Evolutionary conservation across 1,140 invertebrate genomes (phyloP), one percentile per base, ranked within the genome.

Genomic region (Drosophila rufa): DNA sequence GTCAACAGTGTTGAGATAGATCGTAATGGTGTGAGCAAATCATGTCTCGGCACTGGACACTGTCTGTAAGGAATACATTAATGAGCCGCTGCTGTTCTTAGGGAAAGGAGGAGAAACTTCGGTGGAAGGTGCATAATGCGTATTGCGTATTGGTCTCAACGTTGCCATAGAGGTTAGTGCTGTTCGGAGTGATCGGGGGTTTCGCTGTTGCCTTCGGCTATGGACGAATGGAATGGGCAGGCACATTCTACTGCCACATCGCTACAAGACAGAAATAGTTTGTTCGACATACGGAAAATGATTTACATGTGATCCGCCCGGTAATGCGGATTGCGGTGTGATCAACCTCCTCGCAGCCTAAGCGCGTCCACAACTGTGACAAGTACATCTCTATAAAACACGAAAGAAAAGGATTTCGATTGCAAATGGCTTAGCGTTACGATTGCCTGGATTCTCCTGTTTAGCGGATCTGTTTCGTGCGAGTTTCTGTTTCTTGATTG

Each of bases 301-400:
- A 84, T 71, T 89, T 79, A 87, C 68, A 67, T 84, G 58, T 25
- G 19, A 45, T 38, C 55, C 59, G 33, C 8, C 36, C 25, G 42
- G 14, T n/a, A 19, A 22, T 11, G 27, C 12, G 25, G 11, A 15
- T 19, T 30, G 36, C 8, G 7, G 17, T 38, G 33, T 15, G 33
- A 36, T 19, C n/a, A n/a, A 40, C 22, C 27, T 70, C 48, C 38
- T 38, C 17, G 46, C 17, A 59, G 40, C 9, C 48, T 38, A 15
- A 33, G 19, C 14, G 36, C n/a, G 19, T 56, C 53, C 71, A 64
- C 58, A 68, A 79, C 77, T 80, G 87, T 75, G 83, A 53, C 30
- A 19, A 53, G 15, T 55, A n/a, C 75, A 85, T 78, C 81, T 82
- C 91, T 92, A 91, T 64, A 91, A 92, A 80, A 92, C 78, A 82